Percentiles rank a stretch among this genome's conserved stretches.
Conservation (phyloP, 2,797 vertebrate species). For the Dermochelys coriacea region DNA sequence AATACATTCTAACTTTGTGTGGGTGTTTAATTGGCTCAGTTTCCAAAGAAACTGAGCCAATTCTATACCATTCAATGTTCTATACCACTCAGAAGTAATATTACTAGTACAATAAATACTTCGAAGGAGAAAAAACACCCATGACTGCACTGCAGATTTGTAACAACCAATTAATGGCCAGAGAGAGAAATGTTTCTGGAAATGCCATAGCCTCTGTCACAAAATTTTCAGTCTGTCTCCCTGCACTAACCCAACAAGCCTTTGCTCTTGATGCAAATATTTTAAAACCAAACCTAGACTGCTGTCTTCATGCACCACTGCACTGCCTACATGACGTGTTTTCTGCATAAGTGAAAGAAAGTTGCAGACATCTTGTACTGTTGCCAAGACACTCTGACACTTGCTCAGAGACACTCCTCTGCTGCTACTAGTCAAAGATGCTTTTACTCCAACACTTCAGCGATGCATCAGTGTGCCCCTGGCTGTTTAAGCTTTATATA, state of each 20-base stretch:
- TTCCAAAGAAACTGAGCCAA: conserved; percentile 80
- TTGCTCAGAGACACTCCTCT: conserved; percentile 31
- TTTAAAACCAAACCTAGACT: conserved; percentile 44
- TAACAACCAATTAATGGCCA: conserved; percentile 80
- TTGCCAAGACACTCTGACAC: conserved; percentile 72
- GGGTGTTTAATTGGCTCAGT: conserved; percentile 78
- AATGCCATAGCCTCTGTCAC: conserved; percentile 69
- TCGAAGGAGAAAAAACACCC: conserved; percentile 30
- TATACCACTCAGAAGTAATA: conserved; percentile 78
- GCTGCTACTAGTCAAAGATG: conserved; percentile 32
- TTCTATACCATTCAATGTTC: conserved; percentile 67
- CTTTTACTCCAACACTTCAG: neutral
- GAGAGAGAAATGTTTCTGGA: conserved; percentile 52
- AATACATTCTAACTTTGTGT: conserved; percentile 78
- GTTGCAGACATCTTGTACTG: conserved; percentile 62
- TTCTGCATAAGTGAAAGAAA: conserved; percentile 64
- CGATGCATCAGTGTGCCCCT: neutral
- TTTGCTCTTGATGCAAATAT: conserved; percentile 54
- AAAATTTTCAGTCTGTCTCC: conserved; percentile 43
- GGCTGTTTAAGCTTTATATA: neutral
- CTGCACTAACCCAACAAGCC: conserved; percentile 39
- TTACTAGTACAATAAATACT: conserved; percentile 79
- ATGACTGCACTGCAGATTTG: conserved; percentile 79
- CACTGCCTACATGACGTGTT: conserved; percentile 64
- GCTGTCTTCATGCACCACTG: conserved; percentile 56